These are phyloP conservation scores for Rotaria sp. DNA, from an alignment of 2,888 invertebrate species.

Conservation along the genomic window DNA sequence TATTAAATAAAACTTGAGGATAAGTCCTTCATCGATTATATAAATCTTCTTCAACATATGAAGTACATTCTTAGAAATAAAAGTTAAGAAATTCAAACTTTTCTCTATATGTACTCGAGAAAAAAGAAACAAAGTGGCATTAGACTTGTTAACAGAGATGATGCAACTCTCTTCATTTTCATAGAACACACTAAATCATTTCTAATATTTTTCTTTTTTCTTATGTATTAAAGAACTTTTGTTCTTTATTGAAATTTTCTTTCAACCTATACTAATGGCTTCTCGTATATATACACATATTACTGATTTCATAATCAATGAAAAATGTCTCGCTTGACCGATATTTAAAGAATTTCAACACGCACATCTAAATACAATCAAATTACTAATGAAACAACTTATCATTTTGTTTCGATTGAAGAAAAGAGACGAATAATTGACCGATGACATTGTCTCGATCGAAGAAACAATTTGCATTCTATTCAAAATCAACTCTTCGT, in stretches of 20 bases:
- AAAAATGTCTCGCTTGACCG: not conserved
- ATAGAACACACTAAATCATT: not conserved
- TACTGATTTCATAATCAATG: not conserved
- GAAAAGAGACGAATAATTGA: not conserved
- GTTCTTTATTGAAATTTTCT: not conserved
- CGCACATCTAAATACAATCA: not conserved
- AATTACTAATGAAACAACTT: not conserved
- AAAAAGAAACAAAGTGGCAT: not conserved
- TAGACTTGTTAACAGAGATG: not conserved
- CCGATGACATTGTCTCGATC: not conserved
- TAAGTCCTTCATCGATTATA: not conserved
- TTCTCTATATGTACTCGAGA: not conserved
- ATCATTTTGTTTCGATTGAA: not conserved
- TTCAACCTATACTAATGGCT: constrained; percentile 3
- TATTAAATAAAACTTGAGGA: not conserved
- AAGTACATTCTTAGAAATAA: not conserved
- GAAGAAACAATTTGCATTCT: not conserved
- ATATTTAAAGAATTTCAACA: not conserved
- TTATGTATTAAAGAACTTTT: not conserved
- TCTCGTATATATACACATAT: not conserved
- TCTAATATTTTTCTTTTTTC: not conserved
- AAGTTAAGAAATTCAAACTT: not conserved
- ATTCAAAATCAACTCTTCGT: not conserved
- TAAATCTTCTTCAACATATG: not conserved
- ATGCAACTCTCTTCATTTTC: not conserved